Conservation (phyloP, 1,140 invertebrate genomes). For the Limonius californicus region DNA sequence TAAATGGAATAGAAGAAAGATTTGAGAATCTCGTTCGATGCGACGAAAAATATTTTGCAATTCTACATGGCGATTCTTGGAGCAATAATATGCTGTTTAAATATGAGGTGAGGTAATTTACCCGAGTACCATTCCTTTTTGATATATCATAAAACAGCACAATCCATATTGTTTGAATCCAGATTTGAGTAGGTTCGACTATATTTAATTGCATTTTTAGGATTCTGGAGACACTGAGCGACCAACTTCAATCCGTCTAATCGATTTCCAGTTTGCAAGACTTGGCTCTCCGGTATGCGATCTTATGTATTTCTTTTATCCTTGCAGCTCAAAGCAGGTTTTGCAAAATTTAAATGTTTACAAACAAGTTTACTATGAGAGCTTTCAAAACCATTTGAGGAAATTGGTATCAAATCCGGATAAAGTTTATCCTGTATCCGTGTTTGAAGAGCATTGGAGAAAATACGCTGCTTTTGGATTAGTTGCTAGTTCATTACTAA, state of each 20-base stretch:
- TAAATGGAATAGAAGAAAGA: too few relatives aligned
- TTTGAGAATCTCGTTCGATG: too few relatives aligned
- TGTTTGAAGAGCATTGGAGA: constrained; percentile 16
- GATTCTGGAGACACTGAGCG: background rate
- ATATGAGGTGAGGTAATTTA: too few relatives aligned
- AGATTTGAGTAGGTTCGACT: too few relatives aligned
- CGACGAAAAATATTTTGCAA: constrained; percentile 44
- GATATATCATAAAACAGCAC: too few relatives aligned
- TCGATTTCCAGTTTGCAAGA: constrained; percentile 57
- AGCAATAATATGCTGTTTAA: constrained; percentile 55
- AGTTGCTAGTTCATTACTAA: background rate
- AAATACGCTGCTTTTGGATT: constrained; percentile 5
- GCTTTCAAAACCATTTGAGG: background rate
- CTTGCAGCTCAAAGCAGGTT: constrained; percentile 47
- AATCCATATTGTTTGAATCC: too few relatives aligned
- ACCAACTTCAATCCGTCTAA: background rate
- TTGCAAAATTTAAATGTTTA: background rate
- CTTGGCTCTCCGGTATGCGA: constrained; percentile 57
- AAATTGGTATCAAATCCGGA: constrained; percentile 17
- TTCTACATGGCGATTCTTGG: constrained; percentile 56
- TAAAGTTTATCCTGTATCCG: background rate
- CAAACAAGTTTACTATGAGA: constrained; percentile 35
- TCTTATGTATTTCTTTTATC: constrained; percentile 56
- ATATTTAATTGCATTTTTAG: too few relatives aligned
- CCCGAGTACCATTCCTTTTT: too few relatives aligned